phyloP scores from a whole-genome alignment of 2,797 vertebrate genomes.

The Thaleichthys pacificus region DNA sequence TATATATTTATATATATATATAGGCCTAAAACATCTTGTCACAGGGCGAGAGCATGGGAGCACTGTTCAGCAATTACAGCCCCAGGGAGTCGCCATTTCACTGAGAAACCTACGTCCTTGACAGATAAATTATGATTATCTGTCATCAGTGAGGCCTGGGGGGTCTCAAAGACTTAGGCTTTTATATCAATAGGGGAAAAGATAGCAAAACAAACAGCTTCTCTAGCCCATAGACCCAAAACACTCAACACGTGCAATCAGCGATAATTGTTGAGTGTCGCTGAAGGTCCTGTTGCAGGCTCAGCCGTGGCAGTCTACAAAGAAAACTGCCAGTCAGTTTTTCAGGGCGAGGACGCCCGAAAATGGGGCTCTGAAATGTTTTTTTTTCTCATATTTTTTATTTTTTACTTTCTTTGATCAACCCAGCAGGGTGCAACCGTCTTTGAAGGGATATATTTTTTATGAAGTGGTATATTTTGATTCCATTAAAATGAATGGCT shows the following conservation, averaged over 20 bases:
- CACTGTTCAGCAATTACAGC: constrained; percentile 71
- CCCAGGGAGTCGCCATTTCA: constrained; percentile 59
- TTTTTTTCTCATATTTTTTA: background rate
- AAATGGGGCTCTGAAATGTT: constrained; percentile 25
- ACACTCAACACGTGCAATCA: constrained; percentile 55
- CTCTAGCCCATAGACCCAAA: constrained; percentile 62
- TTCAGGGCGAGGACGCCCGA: background rate
- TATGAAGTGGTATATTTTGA: background rate
- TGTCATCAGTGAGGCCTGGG: constrained; percentile 59
- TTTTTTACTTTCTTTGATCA: constrained; percentile 19
- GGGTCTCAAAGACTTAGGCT: constrained; percentile 69
- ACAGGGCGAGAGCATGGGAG: constrained; percentile 51
- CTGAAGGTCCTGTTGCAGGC: background rate
- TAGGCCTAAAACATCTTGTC: constrained; percentile 44
- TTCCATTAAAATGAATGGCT: background rate
- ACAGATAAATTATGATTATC: constrained; percentile 80
- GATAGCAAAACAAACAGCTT: constrained; percentile 67
- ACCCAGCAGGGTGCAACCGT: background rate
- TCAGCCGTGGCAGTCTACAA: constrained; percentile 30
- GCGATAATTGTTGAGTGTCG: constrained; percentile 41
- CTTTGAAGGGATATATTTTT: background rate
- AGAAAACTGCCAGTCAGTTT: constrained; percentile 24
- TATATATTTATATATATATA: background rate
- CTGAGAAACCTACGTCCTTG: constrained; percentile 70
- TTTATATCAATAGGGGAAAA: constrained; percentile 65